These are phyloP conservation scores for Tenodera sinensis DNA, from an alignment of 2,888 invertebrate species.

Conservation along the genomic window DNA sequence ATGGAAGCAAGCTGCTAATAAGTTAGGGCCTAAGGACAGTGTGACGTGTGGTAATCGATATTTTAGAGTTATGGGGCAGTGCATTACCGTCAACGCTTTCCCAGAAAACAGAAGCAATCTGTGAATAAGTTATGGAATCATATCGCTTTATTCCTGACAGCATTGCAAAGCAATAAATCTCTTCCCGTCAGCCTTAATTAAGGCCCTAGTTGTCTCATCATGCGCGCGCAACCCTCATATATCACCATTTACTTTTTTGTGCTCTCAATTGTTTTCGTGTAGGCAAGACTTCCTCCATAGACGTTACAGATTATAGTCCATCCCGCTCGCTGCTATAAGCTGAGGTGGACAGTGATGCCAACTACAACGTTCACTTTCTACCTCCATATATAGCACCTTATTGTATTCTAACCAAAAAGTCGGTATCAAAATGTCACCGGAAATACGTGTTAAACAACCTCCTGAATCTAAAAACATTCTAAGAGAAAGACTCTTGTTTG, in stretches of 20 bases:
- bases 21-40: neutral
- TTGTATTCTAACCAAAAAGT: too few relatives aligned
- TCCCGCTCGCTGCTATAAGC: too few relatives aligned
- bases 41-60: neutral
- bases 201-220: neutral
- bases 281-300: neutral
- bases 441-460: too few relatives aligned
- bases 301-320: neutral
- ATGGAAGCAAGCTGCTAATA: neutral
- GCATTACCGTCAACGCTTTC: neutral
- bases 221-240: neutral
- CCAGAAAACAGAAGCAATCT: neutral
- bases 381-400: too few relatives aligned
- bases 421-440: too few relatives aligned
- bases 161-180: neutral
- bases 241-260: neutral
- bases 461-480: too few relatives aligned
- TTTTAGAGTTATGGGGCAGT: neutral
- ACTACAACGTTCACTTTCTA: too few relatives aligned
- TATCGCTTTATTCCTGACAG: neutral
- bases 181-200: neutral
- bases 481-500: too few relatives aligned
- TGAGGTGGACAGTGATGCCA: too few relatives aligned
- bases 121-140: neutral
- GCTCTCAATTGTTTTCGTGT: neutral